Evolutionary conservation across 2,888 invertebrate species (phyloP), one percentile per base, ranked within the genome.

Genomic region (Epinotia demarniana): DNA sequence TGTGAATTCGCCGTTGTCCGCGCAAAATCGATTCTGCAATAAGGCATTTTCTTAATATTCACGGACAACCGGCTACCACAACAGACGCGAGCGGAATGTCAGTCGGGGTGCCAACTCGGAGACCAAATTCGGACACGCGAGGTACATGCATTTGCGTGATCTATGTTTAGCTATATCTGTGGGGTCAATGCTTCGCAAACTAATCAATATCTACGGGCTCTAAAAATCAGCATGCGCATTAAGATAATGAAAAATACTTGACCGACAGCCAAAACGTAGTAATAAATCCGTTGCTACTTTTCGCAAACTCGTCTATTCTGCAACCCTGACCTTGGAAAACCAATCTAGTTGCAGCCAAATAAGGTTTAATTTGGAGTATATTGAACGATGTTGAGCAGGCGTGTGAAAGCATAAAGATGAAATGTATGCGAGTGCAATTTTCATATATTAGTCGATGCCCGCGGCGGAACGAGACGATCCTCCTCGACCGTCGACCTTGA

Each of bases 201-300:
- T 81, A 74, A 80, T 77, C 75, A 75, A 82, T 81, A 27, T 27
- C 23, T 27, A 81, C 83, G 83, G 81, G 79, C 81, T 76, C 76
- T 79, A 77, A 80, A 83, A 84, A 81, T 83, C 81, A 77, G 79
- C 79, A 79, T 81, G 77, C 77, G 76, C 82, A 85, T 89, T 86
- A 87, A 75, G 80, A 81, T 88, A 86, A 86, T 87, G 85, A 89
- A 90, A 89, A 88, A 88, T 87, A 86, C 78, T 89, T 90, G 87
- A 87, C 82, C 81, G 79, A 63, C 80, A 78, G 88, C 90, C 90
- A 91, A 90, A 89, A 84, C 81, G 81, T 78, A 77, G 80, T 79
- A 84, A 88, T 89, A 89, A 89, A 90, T 87, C 82, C 79, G 77
- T 76, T 76, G 79, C 79, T 78, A 77, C 79, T 76, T 77, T 78